phyloP scores from a whole-genome alignment of 2,113 vertebrate genomes.

The Lampris megalopsis region DNA sequence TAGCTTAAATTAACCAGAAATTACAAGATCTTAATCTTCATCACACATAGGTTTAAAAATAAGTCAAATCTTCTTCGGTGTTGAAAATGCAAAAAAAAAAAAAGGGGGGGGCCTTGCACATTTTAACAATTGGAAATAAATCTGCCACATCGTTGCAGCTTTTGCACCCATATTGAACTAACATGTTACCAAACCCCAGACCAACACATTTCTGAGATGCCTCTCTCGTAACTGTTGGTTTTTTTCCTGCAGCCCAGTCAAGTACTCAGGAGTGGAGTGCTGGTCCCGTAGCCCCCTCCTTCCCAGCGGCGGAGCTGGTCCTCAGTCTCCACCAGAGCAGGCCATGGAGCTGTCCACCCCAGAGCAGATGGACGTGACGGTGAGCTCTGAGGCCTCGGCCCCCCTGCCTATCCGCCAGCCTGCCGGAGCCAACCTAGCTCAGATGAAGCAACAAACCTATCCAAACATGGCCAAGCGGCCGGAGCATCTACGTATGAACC shows the following conservation, averaged over 20 bases:
- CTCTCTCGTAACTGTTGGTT: background rate
- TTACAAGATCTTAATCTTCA: no score
- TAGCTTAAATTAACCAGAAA: no score
- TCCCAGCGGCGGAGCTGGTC: slow-evolving; percentile 42
- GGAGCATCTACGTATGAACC: slow-evolving; percentile 99
- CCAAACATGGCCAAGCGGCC: slow-evolving; percentile 94
- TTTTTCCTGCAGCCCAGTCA: slow-evolving; percentile 87
- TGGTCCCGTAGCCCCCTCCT: slow-evolving; percentile 90
- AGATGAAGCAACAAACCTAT: slow-evolving; percentile 95
- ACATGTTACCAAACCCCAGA: no score
- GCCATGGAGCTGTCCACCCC: slow-evolving; percentile 92
- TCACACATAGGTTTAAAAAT: no score
- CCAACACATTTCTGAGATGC: no score
- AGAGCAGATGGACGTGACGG: slow-evolving; percentile 96
- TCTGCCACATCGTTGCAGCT: no score
- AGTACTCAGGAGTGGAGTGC: slow-evolving; percentile 91
- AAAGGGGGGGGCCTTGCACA: no score
- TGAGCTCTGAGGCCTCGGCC: slow-evolving; percentile 92
- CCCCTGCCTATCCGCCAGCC: slow-evolving; percentile 96
- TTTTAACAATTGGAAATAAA: no score
- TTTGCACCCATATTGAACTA: no score
- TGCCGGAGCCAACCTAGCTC: slow-evolving; percentile 81
- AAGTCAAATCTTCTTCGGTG: no score
- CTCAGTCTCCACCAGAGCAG: slow-evolving; percentile 84
- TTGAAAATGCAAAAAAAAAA: no score